Evolutionary conservation across 2,797 vertebrate species (phyloP), one percentile per base, ranked within the genome.

Genomic region (Halcyon leucocephala): DNA sequence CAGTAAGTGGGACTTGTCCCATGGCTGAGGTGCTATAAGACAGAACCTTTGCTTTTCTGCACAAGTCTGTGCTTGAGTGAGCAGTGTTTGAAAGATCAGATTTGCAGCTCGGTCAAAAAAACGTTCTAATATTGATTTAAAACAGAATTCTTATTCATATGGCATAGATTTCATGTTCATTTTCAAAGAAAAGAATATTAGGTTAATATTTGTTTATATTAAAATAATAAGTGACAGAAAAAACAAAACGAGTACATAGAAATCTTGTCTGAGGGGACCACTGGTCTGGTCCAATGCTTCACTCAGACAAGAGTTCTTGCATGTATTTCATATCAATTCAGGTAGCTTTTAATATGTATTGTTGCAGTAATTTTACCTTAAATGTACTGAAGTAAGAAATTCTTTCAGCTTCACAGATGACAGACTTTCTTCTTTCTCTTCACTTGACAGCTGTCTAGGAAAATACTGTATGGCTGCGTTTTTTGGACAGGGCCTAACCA

Each of bases 381-480:
- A 87, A 33, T 85, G 95, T 25, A 97, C 98, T 55, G 91, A 97
- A 31, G 96, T 96, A 83, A 98, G 94, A 89, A 99, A 99, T 35
- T 97, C 90, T 90, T 93, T 98, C 73, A 99, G 89, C 15, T 76
- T 83, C 73, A 98, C 97, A 20, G 97, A 98, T 69, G 98, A 96
- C 88, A 98, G 81, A 41, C 94, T 79, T 7, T 35, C 73, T 41
- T 98, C 96, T 95, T 89, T 98, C 85, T 99, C 99, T 87, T 99
- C 97, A 20, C 97, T 79, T 57, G 97, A 97, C 51, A 99, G 95
- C 94, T 98, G 96, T 94, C 98, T 98, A 62, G 99, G 96, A 44
- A 88, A 89, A 89, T 99, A 99, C 86, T 99, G 99, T 0, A 97
- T 99, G 35, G 93, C 97, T 88, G 97, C 97, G 80, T 99, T 99